These are phyloP conservation scores for Eilema griseolum DNA, from an alignment of 2,888 invertebrate species.

Conservation along the genomic window DNA sequence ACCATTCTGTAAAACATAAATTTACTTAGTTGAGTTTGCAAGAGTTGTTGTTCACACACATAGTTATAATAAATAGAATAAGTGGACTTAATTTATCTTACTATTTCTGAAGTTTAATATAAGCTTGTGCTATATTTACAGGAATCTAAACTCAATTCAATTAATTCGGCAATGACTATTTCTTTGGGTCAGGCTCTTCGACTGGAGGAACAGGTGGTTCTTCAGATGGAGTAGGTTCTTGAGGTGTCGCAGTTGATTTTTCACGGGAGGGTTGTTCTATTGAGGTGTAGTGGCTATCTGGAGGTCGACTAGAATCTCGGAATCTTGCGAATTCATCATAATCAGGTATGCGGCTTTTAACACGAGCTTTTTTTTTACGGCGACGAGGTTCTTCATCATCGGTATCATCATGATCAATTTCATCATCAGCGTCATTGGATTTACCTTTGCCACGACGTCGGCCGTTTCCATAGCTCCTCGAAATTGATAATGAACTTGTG, in stretches of 20 bases:
- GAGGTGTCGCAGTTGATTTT: background rate
- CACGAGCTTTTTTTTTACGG: slow-evolving; percentile 1
- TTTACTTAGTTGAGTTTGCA: no score
- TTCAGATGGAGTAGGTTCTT: slow-evolving; percentile 6
- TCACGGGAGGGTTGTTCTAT: background rate
- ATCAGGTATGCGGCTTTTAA: slow-evolving; percentile 22
- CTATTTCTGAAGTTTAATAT: background rate
- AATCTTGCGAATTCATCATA: slow-evolving; percentile 20
- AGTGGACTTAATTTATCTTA: background rate
- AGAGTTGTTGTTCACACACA: no score
- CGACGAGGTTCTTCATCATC: slow-evolving; percentile 12
- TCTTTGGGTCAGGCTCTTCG: slow-evolving; percentile 10
- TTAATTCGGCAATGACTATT: background rate
- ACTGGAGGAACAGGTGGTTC: slow-evolving; percentile 1
- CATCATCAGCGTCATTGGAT: background rate
- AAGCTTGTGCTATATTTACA: background rate
- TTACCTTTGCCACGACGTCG: slow-evolving; percentile 1
- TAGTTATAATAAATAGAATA: no score
- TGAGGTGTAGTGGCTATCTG: slow-evolving; percentile 21
- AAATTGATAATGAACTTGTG: background rate
- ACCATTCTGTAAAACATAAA: no score
- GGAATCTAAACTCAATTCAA: background rate
- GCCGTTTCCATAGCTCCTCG: slow-evolving; percentile 4
- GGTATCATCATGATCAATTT: slow-evolving; percentile 2
- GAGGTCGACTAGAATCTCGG: slow-evolving; percentile 24